These are phyloP conservation scores for Xanthostigma xanthostigma DNA, from an alignment of 2,888 invertebrate genomes.

Conservation along the genomic window DNA sequence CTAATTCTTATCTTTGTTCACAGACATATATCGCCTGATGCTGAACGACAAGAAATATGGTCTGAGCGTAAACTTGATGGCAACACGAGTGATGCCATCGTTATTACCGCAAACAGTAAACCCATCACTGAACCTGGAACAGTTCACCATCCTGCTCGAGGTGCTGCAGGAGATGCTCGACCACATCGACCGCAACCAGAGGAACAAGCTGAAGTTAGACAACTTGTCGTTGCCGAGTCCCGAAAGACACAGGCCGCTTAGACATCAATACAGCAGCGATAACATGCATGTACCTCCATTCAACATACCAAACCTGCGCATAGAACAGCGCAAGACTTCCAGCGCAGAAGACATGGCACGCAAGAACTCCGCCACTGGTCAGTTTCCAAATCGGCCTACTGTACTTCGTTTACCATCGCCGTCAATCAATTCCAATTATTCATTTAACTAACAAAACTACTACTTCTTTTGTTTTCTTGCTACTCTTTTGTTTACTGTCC, in stretches of 20 bases:
- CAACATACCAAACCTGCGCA: conserved; percentile 75
- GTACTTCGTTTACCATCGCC: background rate
- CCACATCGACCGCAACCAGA: conserved; percentile 74
- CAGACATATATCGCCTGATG: conserved; percentile 87
- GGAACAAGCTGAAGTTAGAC: conserved; percentile 78
- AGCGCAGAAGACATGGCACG: conserved; percentile 85
- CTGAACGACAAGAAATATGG: conserved; percentile 82
- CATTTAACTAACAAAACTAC: no score
- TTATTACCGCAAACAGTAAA: conserved; percentile 86
- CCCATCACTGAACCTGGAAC: conserved; percentile 67
- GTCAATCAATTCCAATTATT: conserved; percentile 1
- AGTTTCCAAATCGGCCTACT: conserved; percentile 12
- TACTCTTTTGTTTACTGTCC: no score
- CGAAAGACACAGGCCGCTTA: conserved; percentile 56
- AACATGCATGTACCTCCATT: conserved; percentile 74
- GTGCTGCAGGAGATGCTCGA: conserved; percentile 88
- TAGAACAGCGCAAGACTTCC: conserved; percentile 76
- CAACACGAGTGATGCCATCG: conserved; percentile 84
- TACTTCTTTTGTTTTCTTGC: no score
- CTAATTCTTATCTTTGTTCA: conserved; percentile 17
- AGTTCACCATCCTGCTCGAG: conserved; percentile 63
- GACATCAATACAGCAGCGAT: conserved; percentile 74
- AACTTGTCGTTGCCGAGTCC: conserved; percentile 59
- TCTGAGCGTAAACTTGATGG: conserved; percentile 79
- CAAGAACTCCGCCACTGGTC: conserved; percentile 67